Evolutionary conservation across 2,113 vertebrate species (phyloP).

Genomic region (Nothobranchius furzeri): DNA sequence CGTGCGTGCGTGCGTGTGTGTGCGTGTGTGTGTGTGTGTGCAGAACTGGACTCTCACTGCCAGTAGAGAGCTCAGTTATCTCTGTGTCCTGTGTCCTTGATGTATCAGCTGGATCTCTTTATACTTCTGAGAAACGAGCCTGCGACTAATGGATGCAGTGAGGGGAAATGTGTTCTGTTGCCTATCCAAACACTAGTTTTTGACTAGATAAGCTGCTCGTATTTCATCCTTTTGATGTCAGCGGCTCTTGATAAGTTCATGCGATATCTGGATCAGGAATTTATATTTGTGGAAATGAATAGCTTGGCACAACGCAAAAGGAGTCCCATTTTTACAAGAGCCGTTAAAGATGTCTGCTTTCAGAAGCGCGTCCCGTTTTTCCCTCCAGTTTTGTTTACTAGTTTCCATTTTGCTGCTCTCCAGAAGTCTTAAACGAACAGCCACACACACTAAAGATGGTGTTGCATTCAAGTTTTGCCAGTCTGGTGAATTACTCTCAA

Average conservation of each 20-base stretch:
- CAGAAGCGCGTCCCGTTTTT: slow-evolving; percentile 38
- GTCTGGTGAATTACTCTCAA: background rate
- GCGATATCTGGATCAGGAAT: slow-evolving; percentile 26
- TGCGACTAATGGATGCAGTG: slow-evolving; percentile 38
- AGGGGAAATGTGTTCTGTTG: slow-evolving; percentile 26
- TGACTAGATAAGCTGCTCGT: slow-evolving; percentile 51
- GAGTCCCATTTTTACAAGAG: slow-evolving; percentile 37
- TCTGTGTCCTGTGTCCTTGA: slow-evolving; percentile 29
- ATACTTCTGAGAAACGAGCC: slow-evolving; percentile 47
- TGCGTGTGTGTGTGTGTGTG: background rate
- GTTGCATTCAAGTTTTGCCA: slow-evolving; percentile 19
- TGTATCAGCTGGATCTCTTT: slow-evolving; percentile 59
- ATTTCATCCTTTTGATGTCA: slow-evolving; percentile 46
- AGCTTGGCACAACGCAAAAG: slow-evolving; percentile 42
- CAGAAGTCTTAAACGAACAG: background rate
- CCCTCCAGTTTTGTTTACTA: slow-evolving; percentile 24
- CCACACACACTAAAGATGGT: slow-evolving; percentile 5
- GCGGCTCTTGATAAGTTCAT: slow-evolving; percentile 32
- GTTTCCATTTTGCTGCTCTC: slow-evolving; percentile 19
- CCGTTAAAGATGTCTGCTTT: slow-evolving; percentile 31
- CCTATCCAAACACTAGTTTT: slow-evolving; percentile 48
- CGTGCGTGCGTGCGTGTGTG: no score
- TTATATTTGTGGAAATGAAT: slow-evolving; percentile 28
- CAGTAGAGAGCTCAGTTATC: slow-evolving; percentile 44
- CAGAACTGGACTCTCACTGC: slow-evolving; percentile 34